phyloP scores from a whole-genome alignment of 2,797 vertebrate genomes.

The Myripristis murdjan region DNA sequence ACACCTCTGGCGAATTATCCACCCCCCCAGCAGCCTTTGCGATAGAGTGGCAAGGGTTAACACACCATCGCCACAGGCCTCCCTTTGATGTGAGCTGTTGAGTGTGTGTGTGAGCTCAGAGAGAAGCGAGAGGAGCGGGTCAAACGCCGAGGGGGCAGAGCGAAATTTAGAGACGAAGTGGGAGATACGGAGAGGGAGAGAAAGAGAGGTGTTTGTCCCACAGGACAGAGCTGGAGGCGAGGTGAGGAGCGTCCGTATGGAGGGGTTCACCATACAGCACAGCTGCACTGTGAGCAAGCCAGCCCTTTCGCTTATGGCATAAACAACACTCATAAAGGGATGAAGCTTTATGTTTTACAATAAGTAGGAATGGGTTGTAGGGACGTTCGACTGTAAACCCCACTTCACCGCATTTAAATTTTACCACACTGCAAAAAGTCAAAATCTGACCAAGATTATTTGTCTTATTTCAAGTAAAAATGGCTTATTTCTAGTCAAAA shows the following conservation, averaged over 20 bases:
- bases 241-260: conserved; percentile 65
- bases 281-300: conserved; percentile 40
- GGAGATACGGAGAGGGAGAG: conserved; percentile 47
- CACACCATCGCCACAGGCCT: conserved; percentile 70
- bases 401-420: conserved; percentile 34
- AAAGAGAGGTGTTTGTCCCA: conserved; percentile 55
- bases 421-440: too few species aligned
- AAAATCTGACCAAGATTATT: too few species aligned
- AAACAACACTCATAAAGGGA: conserved; percentile 40
- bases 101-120: conserved; percentile 59
- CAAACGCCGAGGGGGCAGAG: conserved; percentile 57
- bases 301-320: conserved; percentile 44
- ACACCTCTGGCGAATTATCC: conserved; percentile 60
- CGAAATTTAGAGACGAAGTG: conserved; percentile 60
- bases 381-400: conserved; percentile 26
- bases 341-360: conserved; percentile 42
- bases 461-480: too few species aligned
- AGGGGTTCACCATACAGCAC: conserved; percentile 42
- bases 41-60: conserved; percentile 75
- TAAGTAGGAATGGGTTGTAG: conserved; percentile 17
- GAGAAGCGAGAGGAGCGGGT: conserved; percentile 56
- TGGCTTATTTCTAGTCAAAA: too few species aligned
- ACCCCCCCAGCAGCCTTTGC: conserved; percentile 72
- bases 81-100: conserved; percentile 79
- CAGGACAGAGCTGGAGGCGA: conserved; percentile 60